Conservation (phyloP, 2,113 vertebrate genomes). For the Microtus montanus region DNA sequence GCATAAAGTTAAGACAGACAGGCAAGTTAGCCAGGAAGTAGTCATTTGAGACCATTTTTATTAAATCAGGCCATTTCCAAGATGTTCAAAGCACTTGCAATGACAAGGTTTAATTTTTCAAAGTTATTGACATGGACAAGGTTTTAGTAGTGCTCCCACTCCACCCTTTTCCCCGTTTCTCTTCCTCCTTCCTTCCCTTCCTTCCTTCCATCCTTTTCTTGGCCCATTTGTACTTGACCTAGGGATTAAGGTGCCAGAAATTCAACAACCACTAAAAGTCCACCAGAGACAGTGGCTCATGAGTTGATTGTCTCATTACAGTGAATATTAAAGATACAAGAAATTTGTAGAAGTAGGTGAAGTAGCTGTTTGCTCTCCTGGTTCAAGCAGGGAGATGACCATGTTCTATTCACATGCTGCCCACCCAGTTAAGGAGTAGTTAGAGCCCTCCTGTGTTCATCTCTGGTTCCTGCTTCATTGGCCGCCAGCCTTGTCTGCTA, state of each 20-base stretch:
- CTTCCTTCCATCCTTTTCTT: background rate
- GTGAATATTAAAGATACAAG: background rate
- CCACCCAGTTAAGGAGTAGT: background rate
- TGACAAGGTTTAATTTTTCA: no score
- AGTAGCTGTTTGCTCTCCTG: background rate
- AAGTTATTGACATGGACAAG: background rate
- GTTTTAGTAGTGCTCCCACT: background rate
- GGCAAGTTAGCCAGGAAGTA: background rate
- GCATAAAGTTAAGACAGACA: background rate
- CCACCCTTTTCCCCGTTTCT: background rate
- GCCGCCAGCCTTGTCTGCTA: background rate
- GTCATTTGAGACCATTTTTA: background rate
- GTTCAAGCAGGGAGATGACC: background rate
- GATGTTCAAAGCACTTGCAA: background rate
- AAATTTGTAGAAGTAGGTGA: background rate
- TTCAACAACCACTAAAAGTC: background rate
- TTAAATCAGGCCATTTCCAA: constrained; percentile 22
- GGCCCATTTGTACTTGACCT: background rate
- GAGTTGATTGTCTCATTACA: background rate
- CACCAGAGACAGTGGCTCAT: background rate
- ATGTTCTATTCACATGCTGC: background rate
- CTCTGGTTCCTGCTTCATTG: background rate
- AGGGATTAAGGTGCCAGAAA: no score
- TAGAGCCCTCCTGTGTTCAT: background rate
- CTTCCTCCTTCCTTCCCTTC: background rate